Percentiles rank a stretch among this genome's conserved stretches.
Evolutionary conservation across 2,888 invertebrate species (phyloP).

Genomic region (Lordiphosa fenestrarum): DNA sequence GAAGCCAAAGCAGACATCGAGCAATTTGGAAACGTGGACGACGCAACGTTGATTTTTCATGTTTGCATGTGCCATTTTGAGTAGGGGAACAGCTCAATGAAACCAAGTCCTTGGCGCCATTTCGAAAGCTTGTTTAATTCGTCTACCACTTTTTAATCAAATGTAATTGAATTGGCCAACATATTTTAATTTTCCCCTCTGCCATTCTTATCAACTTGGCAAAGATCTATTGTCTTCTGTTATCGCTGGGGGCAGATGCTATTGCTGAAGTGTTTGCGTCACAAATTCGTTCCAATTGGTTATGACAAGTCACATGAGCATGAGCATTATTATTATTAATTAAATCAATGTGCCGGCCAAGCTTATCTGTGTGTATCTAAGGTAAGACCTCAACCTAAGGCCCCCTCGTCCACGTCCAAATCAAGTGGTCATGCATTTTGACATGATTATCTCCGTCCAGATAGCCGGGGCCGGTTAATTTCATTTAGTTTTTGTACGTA

Average conservation of each 20-base stretch:
- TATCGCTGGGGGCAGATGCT: constrained; percentile 44
- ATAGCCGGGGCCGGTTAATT: constrained; percentile 59
- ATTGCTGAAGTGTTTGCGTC: constrained; percentile 52
- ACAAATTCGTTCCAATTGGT: constrained; percentile 32
- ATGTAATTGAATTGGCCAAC: constrained; percentile 72
- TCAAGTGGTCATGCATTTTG: constrained; percentile 42
- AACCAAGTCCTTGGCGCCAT: constrained; percentile 16
- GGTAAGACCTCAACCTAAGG: constrained; percentile 6
- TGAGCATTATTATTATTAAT: constrained; percentile 60
- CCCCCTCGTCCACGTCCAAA: constrained; percentile 28
- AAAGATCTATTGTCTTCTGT: constrained; percentile 3
- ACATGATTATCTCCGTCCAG: constrained; percentile 57
- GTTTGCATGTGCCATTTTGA: constrained; percentile 57
- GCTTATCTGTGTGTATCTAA: constrained; percentile 20
- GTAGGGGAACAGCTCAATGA: constrained; percentile 21
- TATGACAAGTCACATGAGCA: constrained; percentile 63
- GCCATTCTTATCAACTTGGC: no score
- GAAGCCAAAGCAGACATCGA: constrained; percentile 36
- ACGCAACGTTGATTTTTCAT: constrained; percentile 58
- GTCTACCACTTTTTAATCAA: constrained; percentile 15
- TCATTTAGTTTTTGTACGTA: constrained; percentile 52
- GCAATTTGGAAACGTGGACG: constrained; percentile 63
- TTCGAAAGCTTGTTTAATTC: not conserved
- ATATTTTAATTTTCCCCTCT: constrained; percentile 62
- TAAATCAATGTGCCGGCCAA: constrained; percentile 53